Base-by-base conservation (phyloP, 2,797 vertebrate species). In the Erpetoichthys calabaricus region DNA sequence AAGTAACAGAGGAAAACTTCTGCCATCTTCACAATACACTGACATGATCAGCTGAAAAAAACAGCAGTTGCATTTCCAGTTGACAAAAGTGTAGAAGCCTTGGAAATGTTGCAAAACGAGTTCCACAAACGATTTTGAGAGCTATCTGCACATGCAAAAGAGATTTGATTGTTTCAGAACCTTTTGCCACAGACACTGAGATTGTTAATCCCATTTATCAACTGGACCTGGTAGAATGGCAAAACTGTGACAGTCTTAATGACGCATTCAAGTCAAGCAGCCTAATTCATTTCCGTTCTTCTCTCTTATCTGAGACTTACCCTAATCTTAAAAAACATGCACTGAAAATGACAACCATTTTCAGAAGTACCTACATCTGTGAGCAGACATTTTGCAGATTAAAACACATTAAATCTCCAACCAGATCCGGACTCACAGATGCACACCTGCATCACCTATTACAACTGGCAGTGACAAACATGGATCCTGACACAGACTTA, bases 391-490 rank as follows among this genome's bases (percentile, higher is more conserved):
- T 67, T 64, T 65, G 55, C 57, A 41, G 7, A 46, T 62, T 67
- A 46, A 66, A 68, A 49, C 51, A 42, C 2, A 43, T 62, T 7
- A 68, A 59, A 59, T 58, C 41, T 59, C 64, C 1, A 6, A 63
- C 53, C 47, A 68, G 65, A 64, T 65, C 57, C 63, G 66, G 61
- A 68, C n/a, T 68, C 49, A 57, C 61, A 59, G 69, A 73, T 65
- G 46, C 62, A 66, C 63, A 68, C 63, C 57, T 69, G 64, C 65
- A 69, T 65, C 67, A 69, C 57, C 61, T 44, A 57, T 65, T 70
- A 63, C 62, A 60, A 68, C 64, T 67, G 66, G 61, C 64, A 56
- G 60, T 63, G 57, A 68, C 60, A 60, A 54, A n/a, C 63, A 65
- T 70, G 63, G 53, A 69, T 59, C 63, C 58, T 45, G 69, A 69